Conservation (phyloP, 2,113 vertebrate genomes). For the Macrotis lagotis region DNA sequence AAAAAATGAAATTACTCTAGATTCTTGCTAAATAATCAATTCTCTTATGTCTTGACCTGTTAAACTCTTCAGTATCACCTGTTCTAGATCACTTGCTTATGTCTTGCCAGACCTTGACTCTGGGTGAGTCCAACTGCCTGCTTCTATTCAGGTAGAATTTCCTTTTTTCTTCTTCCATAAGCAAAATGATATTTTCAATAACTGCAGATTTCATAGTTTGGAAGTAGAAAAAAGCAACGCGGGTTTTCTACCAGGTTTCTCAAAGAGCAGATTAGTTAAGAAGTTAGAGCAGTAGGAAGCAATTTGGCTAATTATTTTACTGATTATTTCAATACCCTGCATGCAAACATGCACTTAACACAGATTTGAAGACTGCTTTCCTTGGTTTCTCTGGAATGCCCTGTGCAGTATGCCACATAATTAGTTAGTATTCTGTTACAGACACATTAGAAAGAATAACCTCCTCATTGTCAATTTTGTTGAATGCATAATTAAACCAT, state of each 20-base stretch:
- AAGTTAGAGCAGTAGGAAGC: slow-evolving; percentile 55
- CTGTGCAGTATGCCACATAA: slow-evolving; percentile 72
- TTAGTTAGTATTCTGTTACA: slow-evolving; percentile 82
- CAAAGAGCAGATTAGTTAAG: slow-evolving; percentile 45
- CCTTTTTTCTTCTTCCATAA: slow-evolving; percentile 40
- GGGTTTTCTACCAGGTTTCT: slow-evolving; percentile 28
- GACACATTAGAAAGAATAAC: slow-evolving; percentile 80
- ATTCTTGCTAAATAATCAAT: no score
- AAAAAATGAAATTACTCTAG: no score
- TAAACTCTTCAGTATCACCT: no score
- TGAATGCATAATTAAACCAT: slow-evolving; percentile 82
- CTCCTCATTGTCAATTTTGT: slow-evolving; percentile 79
- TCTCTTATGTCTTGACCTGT: no score
- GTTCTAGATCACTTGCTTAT: no score
- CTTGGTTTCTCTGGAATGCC: slow-evolving; percentile 60
- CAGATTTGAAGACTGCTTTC: slow-evolving; percentile 65
- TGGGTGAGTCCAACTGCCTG: not conserved
- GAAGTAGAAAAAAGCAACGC: slow-evolving; percentile 18
- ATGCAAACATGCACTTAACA: slow-evolving; percentile 63
- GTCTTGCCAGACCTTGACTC: no score
- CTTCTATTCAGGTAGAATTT: slow-evolving; percentile 49
- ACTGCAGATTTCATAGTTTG: slow-evolving; percentile 54
- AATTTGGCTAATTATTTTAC: slow-evolving; percentile 58
- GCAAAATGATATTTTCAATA: slow-evolving; percentile 68
- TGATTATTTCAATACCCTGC: slow-evolving; percentile 59